Evolutionary conservation across 2,888 invertebrate species (phyloP), one percentile per base, ranked within the genome.

Genomic region (Eurytoma californica): DNA sequence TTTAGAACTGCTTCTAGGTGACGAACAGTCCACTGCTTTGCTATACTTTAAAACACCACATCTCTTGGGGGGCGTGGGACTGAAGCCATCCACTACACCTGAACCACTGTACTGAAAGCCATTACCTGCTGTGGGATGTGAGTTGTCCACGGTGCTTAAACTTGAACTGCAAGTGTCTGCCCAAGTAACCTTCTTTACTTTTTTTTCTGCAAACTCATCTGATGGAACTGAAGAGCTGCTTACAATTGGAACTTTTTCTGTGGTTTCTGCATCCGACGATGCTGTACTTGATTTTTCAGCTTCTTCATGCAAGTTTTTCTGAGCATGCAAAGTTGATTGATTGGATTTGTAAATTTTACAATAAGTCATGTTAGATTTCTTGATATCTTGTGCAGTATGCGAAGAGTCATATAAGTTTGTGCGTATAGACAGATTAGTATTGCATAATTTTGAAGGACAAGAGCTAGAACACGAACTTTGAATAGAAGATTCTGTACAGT

Each of bases 391-490:
- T 2, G 82, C 72, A 69, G 83, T 84, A 12, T 86, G 86, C 16
- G 87, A 87, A 3, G 89, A 87, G 82, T 89, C 86, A 49, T 89
- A 89, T 1, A 89, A 79, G 72, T 89, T 87, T 39, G 87, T 89
- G 63, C 89, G 87, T 83, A 89, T 89, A 0, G 89, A 88, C 63
- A 89, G 86, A 75, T 89, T 89, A 9, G 87, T 87, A 80, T 85
- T 88, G 55, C 85, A 87, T 7, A 87, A 81, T 80, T 87, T 87
- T 3, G 84, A 58, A 12, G 81, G 77, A 60, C 83, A 80, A 28
- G 77, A 28, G 60, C 18, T 76, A 14, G 55, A 13, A 76, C 67
- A 81, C 3, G 51, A 68, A 72, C 53, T 80, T 51, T 74, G 75
- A 39, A 7, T 20, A 7, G 14, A 5, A 14, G 67, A 65, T 57